A percentile compares a stretch with the other conserved stretches of the same genome.
Evolutionary conservation across 2,888 invertebrate genomes (phyloP).

Genomic region (Scaptomyza cyrtandrae): DNA sequence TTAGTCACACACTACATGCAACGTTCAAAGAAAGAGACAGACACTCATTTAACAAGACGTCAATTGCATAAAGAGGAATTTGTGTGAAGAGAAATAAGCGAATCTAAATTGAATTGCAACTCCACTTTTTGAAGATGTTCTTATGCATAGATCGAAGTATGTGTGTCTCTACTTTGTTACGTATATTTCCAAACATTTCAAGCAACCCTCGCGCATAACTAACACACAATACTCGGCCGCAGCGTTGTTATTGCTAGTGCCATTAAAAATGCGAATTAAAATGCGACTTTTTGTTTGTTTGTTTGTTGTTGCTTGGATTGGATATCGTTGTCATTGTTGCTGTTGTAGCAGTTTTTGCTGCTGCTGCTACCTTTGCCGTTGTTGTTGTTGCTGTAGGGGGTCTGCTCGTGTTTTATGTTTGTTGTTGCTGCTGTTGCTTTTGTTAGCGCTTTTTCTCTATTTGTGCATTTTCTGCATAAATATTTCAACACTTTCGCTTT

Average conservation of each 20-base stretch:
- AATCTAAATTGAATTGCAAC: not conserved
- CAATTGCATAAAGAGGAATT: slow-evolving; percentile 1
- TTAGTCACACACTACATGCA: slow-evolving; percentile 69
- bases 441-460: slow-evolving; percentile 23
- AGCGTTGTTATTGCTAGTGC: slow-evolving; percentile 12
- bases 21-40: slow-evolving; percentile 38
- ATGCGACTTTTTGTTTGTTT: slow-evolving; percentile 40
- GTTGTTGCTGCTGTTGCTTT: slow-evolving; percentile 5
- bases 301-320: slow-evolving; percentile 33
- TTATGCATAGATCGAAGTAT: not conserved
- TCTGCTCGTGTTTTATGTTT: slow-evolving; percentile 15
- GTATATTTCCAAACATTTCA: slow-evolving; percentile 6
- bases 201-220: slow-evolving; percentile 35
- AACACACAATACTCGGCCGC: slow-evolving; percentile 20
- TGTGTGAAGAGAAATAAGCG: not conserved
- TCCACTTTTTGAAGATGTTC: not conserved
- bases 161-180: too few relatives aligned
- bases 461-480: slow-evolving; percentile 80
- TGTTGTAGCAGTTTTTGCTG: slow-evolving; percentile 18
- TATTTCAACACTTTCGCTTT: slow-evolving; percentile 81
- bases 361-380: slow-evolving; percentile 25
- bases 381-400: slow-evolving; percentile 20
- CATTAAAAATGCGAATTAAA: slow-evolving; percentile 57
- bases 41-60: slow-evolving; percentile 27
- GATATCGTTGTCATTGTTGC: slow-evolving; percentile 30